Conservation (phyloP, 1,140 invertebrate genomes). For the Drosophila orosa region DNA sequence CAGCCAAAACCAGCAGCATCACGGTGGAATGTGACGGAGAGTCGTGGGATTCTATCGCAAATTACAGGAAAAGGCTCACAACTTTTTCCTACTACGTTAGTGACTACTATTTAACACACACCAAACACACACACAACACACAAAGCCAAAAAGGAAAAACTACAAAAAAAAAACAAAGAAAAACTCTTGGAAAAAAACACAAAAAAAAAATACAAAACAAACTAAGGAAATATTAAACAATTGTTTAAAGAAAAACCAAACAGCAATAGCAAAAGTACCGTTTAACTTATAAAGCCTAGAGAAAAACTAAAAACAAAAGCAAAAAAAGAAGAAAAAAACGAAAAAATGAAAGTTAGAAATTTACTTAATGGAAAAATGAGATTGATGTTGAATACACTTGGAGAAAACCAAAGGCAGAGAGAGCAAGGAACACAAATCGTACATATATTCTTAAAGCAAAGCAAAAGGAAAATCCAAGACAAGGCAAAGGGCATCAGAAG, state of each 20-base stretch:
- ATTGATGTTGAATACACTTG: constrained; percentile 73
- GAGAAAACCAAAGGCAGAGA: constrained; percentile 25
- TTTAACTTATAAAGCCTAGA: constrained; percentile 72
- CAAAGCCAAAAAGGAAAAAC: constrained; percentile 47
- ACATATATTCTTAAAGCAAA: constrained; percentile 46
- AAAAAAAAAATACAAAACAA: constrained; percentile 44
- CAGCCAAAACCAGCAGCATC: constrained; percentile 84
- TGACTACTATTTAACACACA: constrained; percentile 71
- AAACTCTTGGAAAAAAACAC: constrained; percentile 32
- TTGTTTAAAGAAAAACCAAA: constrained; percentile 70
- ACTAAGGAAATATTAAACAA: constrained; percentile 57
- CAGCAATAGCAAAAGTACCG: constrained; percentile 76
- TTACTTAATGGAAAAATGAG: constrained; percentile 69
- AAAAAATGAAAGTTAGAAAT: constrained; percentile 60
- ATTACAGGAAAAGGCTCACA: constrained; percentile 92
- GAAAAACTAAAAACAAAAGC: constrained; percentile 30
- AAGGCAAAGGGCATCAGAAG: constrained; percentile 30
- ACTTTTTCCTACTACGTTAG: constrained; percentile 84
- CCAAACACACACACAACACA: constrained; percentile 21
- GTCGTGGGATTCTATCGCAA: constrained; percentile 93
- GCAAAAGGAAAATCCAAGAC: constrained; percentile 45
- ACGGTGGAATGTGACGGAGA: constrained; percentile 93
- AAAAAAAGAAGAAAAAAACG: constrained; percentile 11
- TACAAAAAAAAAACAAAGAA: constrained; percentile 40
- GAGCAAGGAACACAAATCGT: constrained; percentile 16